Evolutionary conservation across 37 sponge, comb jelly and placozoan species (phyloP), one percentile per base, ranked within the genome.

Genomic region (Haliclona indistincta): DNA sequence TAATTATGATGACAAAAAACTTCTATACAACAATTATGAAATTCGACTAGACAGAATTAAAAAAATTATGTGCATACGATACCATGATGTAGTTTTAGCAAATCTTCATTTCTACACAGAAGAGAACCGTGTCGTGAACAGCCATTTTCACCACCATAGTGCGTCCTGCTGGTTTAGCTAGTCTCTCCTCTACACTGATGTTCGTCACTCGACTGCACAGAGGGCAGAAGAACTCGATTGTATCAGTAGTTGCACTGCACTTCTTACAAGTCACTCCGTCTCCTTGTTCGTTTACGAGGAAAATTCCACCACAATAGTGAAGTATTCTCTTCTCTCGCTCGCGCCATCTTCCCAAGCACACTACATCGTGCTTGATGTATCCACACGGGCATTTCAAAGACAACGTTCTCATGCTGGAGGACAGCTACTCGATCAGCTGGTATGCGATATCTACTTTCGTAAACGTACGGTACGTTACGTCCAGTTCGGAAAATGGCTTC

Each of bases 331-430:
- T 63, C 1, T 1, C 26, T 17, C 54, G 22, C 5, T 63, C 32
- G n/a, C 6, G 1, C 67, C 51, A 43, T 19, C 1, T 13, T 20
- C 77, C 77, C 26, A 76, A 26, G 30, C 63, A 65, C 77, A 76
- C 63, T 1, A 64, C 67, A 64, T 76, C 77, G 63, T 76, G 77
- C 38, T 76, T 76, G 35, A 76, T 37, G 42, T 76, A 76, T 8
- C 77, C 77, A 64, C 77, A 76, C 37, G 66, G 42, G 26, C 77
- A 76, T 39, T 74, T 74, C 30, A 74, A 41, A 2, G 75, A 74
- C 19, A 74, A 43, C 17, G 75, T 74, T 34, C 44, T 39, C 69
- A 4, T 1, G 45, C 32, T 43, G 70, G 45, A 60, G 47, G 20
- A 29, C 62, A 43, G 17, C 15, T n/a, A n/a, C n/a, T n/a, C n/a